Base-by-base conservation (phyloP, 2,797 vertebrate species). In the Cirrhinus mrigala region DNA sequence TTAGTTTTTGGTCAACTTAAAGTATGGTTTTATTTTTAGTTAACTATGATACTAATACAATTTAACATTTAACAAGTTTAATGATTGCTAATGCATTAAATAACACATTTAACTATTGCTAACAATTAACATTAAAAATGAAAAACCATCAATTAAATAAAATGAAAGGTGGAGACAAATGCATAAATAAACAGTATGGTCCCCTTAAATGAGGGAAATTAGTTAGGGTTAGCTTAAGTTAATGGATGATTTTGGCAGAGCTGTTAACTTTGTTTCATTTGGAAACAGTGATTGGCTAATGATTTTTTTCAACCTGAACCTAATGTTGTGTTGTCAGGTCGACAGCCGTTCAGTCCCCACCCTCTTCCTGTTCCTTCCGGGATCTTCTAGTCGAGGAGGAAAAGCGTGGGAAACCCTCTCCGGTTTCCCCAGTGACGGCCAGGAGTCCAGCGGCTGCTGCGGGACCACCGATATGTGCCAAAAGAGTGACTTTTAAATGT, bases 341-440 rank as follows among this genome's bases (percentile, higher is more conserved):
- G 2, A 94, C 94, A 86, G 92, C 96, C 1, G 88, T 94, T 56
- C 94, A 91, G 89, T 93, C 94, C 48, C 94, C 95, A 46, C 87
- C 94, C 69, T 94, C 95, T 79, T 96, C 95, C 3, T 96, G 93
- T 80, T 97, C 97, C 81, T 98, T 99, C 90, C 94, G 96, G 87
- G 96, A 97, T 70, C 94, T 98, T 69, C 89, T 97, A 88, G 91
- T 94, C 74, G 96, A 98, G 91, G 97, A 97, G 91, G 95, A 96
- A 92, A 96, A 93, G 81, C 82, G 86, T 80, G 52, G 75, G 68
- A 87, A 27, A 18, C 89, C 86, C 2, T 91, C 92, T 52, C 52
- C 81, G 0, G 89, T 89, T 85, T 79, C 84, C 10, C 90, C 87
- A 60, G 90, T 84, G 73, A 46, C 29, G 24, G 52, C 40, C n/a